phyloP scores from a whole-genome alignment of 1,140 invertebrate genomes.

The Heliconius nattereri region DNA sequence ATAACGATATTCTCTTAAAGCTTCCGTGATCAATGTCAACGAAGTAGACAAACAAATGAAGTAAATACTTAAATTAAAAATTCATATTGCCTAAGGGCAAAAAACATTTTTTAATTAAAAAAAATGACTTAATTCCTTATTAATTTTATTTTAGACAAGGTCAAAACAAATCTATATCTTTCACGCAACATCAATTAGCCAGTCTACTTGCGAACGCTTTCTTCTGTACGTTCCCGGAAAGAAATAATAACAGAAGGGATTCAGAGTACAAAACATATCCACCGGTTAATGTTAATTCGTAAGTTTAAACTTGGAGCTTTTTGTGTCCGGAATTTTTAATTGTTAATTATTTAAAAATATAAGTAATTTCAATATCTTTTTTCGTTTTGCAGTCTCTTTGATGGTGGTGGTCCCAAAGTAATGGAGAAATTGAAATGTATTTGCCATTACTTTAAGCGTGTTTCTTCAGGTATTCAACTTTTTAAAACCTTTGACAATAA shows the following conservation, averaged over 20 bases:
- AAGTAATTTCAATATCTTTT: too few species aligned
- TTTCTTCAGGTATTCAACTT: constrained; percentile 19
- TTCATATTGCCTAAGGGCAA: too few species aligned
- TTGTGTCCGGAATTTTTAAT: too few species aligned
- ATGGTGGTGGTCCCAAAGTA: constrained; percentile 30
- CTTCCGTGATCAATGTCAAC: too few species aligned
- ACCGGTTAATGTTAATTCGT: constrained; percentile 30
- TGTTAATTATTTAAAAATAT: too few species aligned
- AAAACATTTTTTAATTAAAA: too few species aligned
- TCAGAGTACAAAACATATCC: constrained; percentile 29
- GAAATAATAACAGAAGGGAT: constrained; percentile 31
- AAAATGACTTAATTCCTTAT: not conserved
- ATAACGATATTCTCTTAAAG: not conserved
- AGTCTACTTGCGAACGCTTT: constrained; percentile 33
- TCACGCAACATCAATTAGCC: constrained; percentile 30
- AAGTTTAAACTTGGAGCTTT: not conserved
- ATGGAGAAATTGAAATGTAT: constrained; percentile 36
- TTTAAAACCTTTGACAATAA: not conserved
- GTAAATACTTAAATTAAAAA: too few species aligned
- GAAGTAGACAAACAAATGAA: too few species aligned
- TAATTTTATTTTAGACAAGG: constrained; percentile 22
- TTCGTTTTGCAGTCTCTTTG: constrained; percentile 14
- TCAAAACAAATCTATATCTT: constrained; percentile 28
- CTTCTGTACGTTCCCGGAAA: constrained; percentile 36
- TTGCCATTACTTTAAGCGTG: constrained; percentile 31